Percentiles rank a stretch among this genome's conserved stretches.
Evolutionary conservation across 2,113 vertebrate species (phyloP).

Genomic region (Anarhynchus alexandrinus): DNA sequence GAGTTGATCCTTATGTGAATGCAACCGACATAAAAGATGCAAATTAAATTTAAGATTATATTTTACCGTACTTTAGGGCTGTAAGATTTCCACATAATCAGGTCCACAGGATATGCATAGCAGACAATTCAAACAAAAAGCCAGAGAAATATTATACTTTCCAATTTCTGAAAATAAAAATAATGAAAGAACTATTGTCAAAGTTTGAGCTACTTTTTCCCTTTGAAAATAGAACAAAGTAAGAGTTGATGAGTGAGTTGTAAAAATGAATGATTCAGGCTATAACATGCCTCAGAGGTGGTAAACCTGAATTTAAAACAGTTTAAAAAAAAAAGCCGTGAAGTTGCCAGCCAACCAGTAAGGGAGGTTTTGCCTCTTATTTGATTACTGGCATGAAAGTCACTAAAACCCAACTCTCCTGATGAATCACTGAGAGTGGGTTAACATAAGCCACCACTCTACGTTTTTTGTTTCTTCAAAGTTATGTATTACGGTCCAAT

Average conservation of each 20-base stretch:
- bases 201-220: background rate
- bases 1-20: background rate
- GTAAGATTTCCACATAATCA: background rate
- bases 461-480: conserved; percentile 39
- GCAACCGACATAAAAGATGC: background rate
- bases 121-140: background rate
- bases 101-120: background rate
- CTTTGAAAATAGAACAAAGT: background rate
- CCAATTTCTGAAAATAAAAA: background rate
- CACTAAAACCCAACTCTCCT: conserved; percentile 45
- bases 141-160: background rate
- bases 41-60: background rate
- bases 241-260: background rate
- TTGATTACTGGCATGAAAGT: conserved; percentile 56
- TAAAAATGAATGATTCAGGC: conserved; percentile 20
- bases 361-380: conserved; percentile 13
- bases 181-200: background rate
- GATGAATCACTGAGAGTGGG: conserved; percentile 64
- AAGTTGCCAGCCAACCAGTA: background rate
- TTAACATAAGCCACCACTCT: conserved; percentile 45
- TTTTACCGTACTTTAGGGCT: background rate
- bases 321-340: background rate
- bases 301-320: conserved; percentile 13
- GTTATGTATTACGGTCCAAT: conserved; percentile 24
- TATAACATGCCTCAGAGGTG: conserved; percentile 5